Evolutionary conservation across 2,797 vertebrate species (phyloP), one percentile per base, ranked within the genome.

Genomic region (Sorex maritimensis): DNA sequence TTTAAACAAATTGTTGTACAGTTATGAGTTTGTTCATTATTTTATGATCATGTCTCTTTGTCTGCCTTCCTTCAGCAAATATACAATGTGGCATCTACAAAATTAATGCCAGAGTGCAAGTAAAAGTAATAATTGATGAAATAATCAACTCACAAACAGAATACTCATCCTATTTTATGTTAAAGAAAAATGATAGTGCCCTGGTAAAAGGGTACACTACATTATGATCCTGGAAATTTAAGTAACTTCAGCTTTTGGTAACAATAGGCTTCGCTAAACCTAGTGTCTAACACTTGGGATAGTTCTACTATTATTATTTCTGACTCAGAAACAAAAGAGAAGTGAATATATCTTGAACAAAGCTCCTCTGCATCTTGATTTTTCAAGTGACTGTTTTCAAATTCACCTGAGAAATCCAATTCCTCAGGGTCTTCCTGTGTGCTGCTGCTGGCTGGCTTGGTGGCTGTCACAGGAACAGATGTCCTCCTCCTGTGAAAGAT

Each of bases 1-100:
- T 69, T 84, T 81, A 74, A 82, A 46, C 14, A 63, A 55, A 3
- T 21, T 84, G 83, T 34, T 80, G 30, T 90, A 67, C 67, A 77
- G 46, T 63, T 49, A 49, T 3, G 63, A 24, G 44, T 14, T 67
- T 81, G 86, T 38, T 17, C 10, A 41, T 34, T 1, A 46, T 52
- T 78, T 44, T 34, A 67, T 71, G 24, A 17, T 52, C 67, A 71
- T 49, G 11, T 58, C 55, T 58, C 55, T 26, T 38, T 86, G 8
- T 28, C 38, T 87, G 23, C 15, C 5, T 67, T n/a, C 21, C 23
- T 24, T 55, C 17, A 2, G 15, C 30, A 86, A 84, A 94, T 73
- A 52, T 34, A 34, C 9, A 46, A 0, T 28, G 17, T 14, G 13
- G 52, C 28, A 38, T 52, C 79, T 69, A 61, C 15, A 58, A 0